phyloP scores from a whole-genome alignment of 2,797 vertebrate species.

The Falco naumanni region DNA sequence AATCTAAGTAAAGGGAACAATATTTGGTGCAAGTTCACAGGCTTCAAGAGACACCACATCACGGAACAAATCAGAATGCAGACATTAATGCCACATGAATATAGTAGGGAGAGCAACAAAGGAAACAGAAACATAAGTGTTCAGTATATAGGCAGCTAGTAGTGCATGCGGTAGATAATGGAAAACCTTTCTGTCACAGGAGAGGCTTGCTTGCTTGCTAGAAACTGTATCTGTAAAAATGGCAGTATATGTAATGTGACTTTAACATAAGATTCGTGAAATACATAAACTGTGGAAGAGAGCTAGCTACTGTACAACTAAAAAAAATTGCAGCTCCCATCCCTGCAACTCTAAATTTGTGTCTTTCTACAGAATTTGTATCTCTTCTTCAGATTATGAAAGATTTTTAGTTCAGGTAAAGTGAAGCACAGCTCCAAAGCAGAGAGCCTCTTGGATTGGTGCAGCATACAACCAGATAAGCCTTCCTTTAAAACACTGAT shows the following conservation, averaged over 20 bases:
- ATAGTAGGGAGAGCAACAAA: not conserved
- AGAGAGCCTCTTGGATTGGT: not conserved
- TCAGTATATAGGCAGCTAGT: not conserved
- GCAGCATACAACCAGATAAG: not conserved
- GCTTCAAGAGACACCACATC: not conserved
- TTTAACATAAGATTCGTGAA: not conserved
- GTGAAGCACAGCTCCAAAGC: not conserved
- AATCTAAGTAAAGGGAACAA: not conserved
- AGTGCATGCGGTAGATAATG: not conserved
- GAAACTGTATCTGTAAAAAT: not conserved
- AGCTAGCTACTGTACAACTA: not conserved
- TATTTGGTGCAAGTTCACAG: not conserved
- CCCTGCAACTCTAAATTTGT: not conserved
- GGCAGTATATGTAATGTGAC: not conserved
- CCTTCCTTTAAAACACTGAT: not conserved
- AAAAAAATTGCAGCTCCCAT: rapidly evolving
- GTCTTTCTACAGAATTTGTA: not conserved
- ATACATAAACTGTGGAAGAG: not conserved
- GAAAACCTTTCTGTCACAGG: not conserved
- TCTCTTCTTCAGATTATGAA: not conserved
- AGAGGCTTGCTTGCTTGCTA: not conserved
- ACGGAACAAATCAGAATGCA: not conserved
- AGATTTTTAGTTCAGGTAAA: not conserved
- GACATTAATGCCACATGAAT: not conserved
- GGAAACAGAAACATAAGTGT: not conserved